A percentile compares a stretch with the other conserved stretches of the same genome.
Evolutionary conservation across 2,797 vertebrate species (phyloP).

Genomic region (Betta splendens): DNA sequence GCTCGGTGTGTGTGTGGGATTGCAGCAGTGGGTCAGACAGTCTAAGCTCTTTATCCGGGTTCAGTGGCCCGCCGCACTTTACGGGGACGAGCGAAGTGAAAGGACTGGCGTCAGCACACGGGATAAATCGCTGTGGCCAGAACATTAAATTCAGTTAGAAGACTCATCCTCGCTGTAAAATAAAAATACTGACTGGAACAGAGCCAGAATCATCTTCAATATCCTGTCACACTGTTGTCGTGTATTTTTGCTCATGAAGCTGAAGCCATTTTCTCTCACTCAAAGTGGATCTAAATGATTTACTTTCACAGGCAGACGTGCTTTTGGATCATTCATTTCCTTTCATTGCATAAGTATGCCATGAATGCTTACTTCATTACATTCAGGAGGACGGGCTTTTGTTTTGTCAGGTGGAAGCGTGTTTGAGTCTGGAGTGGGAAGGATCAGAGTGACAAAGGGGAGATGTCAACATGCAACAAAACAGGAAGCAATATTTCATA

Average conservation of each 20-base stretch:
- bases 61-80: slow-evolving; percentile 66
- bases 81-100: slow-evolving; percentile 67
- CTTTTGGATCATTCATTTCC: slow-evolving; percentile 20
- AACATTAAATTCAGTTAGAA: slow-evolving; percentile 70
- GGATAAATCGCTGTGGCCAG: slow-evolving; percentile 58
- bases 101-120: slow-evolving; percentile 71
- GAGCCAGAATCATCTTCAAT: slow-evolving; percentile 55
- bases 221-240: slow-evolving; percentile 49
- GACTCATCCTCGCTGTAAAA: slow-evolving; percentile 52
- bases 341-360: slow-evolving; percentile 14
- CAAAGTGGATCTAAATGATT: too few species aligned
- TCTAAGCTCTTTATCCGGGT: slow-evolving; percentile 83
- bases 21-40: slow-evolving; percentile 80
- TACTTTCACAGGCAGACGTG: too few species aligned
- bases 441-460: slow-evolving; percentile 17
- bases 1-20: slow-evolving; percentile 36
- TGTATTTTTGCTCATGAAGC: slow-evolving; percentile 39
- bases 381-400: slow-evolving; percentile 24
- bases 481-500: slow-evolving; percentile 45
- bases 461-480: slow-evolving; percentile 31
- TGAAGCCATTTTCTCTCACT: slow-evolving; percentile 32
- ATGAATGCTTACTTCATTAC: slow-evolving; percentile 27
- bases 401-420: slow-evolving; percentile 41
- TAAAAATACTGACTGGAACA: slow-evolving; percentile 57
- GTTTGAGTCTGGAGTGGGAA: slow-evolving; percentile 42